A percentile compares a stretch with the other conserved stretches of the same genome.
These are phyloP conservation scores for Pristionchus japonicus DNA, from an alignment of 2,888 invertebrate species.

Conservation along the genomic window DNA sequence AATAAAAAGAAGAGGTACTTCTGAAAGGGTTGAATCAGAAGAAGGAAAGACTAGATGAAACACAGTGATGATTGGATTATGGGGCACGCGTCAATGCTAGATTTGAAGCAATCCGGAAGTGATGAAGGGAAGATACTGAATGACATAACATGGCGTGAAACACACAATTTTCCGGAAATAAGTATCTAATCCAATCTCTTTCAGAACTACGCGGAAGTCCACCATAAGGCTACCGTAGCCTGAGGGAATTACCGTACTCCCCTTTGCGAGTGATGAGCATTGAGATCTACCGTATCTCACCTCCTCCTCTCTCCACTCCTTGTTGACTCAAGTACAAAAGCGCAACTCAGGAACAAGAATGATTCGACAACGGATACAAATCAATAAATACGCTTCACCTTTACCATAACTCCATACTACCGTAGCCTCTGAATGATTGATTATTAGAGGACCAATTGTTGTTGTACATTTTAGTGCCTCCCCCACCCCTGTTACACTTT, in stretches of 20 bases:
- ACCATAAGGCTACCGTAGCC: slow-evolving; percentile 52
- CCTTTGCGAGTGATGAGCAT: background rate
- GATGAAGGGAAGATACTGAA: too few species aligned
- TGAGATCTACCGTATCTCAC: slow-evolving; percentile 3
- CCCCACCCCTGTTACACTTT: background rate
- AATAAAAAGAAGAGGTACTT: too few species aligned
- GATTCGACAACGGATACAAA: slow-evolving; percentile 40
- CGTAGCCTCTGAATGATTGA: slow-evolving; percentile 10
- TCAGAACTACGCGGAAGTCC: slow-evolving; percentile 52
- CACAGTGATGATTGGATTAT: too few species aligned
- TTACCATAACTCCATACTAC: background rate
- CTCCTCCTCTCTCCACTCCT: slow-evolving; percentile 8
- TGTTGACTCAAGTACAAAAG: slow-evolving; percentile 23
- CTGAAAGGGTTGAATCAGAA: too few species aligned
- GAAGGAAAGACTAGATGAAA: too few species aligned
- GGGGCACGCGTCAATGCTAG: too few species aligned
- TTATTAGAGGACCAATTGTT: slow-evolving; percentile 23
- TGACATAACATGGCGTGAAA: too few species aligned
- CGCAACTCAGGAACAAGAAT: slow-evolving; percentile 29
- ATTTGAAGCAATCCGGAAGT: background rate
- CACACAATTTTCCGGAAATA: too few species aligned
- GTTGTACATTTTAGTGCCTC: slow-evolving; percentile 22
- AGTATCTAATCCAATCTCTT: background rate
- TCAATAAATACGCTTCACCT: slow-evolving; percentile 5
- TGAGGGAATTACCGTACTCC: slow-evolving; percentile 40